Evolutionary conservation across 1,140 invertebrate genomes (phyloP).

Genomic region (Sinella curviseta): DNA sequence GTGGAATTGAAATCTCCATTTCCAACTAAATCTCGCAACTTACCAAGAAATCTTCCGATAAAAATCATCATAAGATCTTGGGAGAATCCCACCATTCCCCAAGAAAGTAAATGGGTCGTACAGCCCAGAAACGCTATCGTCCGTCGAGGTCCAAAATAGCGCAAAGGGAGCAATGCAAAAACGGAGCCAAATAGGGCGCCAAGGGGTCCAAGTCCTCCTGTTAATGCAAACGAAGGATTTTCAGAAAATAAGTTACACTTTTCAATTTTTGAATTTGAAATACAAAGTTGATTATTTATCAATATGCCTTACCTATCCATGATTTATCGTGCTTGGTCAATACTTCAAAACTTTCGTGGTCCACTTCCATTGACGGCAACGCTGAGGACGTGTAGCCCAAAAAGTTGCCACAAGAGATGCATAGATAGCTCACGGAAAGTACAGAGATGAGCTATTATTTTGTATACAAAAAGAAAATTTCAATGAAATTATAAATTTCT

Average conservation of each 20-base stretch:
- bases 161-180: conserved; percentile 27
- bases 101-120: conserved; percentile 31
- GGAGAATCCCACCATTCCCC: conserved; percentile 38
- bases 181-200: conserved; percentile 42
- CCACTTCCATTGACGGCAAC: conserved; percentile 39
- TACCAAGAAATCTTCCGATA: conserved; percentile 39
- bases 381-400: conserved; percentile 42
- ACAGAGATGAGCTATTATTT: conserved; percentile 36
- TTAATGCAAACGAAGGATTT: no score
- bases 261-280: no score
- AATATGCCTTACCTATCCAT: conserved; percentile 42
- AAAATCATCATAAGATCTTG: conserved; percentile 29
- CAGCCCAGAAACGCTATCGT: conserved; percentile 30
- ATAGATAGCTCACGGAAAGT: conserved; percentile 30
- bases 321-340: conserved; percentile 36
- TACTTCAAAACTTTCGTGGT: conserved; percentile 28
- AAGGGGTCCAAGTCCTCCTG: conserved; percentile 42
- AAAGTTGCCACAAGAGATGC: conserved; percentile 42
- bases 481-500: no score
- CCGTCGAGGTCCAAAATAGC: conserved; percentile 31
- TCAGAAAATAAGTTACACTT: no score
- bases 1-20: no score
- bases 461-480: no score
- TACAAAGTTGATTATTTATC: no score
- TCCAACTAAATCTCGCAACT: no score